Conservation (phyloP, 2,888 invertebrate genomes). For the Steinernema hermaphroditum region DNA sequence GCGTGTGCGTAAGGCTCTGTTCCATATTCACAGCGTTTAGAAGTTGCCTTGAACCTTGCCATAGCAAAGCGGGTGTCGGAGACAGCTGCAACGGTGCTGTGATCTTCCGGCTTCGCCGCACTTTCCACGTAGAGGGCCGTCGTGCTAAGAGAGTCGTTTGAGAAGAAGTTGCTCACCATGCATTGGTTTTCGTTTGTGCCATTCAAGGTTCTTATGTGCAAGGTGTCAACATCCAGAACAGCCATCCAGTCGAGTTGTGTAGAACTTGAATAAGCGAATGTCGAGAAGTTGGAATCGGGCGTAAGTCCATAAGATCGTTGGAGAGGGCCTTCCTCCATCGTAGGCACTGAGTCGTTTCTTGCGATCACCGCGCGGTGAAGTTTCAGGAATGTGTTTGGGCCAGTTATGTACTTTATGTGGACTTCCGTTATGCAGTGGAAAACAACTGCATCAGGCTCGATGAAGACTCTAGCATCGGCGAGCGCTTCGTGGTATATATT, state of each 20-base stretch:
- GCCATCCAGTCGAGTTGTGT: neutral
- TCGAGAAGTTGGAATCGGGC: neutral
- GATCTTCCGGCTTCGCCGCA: neutral
- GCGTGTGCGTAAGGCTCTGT: neutral
- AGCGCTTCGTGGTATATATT: neutral
- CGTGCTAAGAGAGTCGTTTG: neutral
- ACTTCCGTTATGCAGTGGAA: slow-evolving; percentile 3
- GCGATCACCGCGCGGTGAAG: neutral
- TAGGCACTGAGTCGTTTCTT: neutral
- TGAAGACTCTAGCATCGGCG: neutral
- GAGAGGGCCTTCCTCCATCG: neutral
- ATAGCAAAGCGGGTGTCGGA: neutral
- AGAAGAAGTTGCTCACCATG: neutral
- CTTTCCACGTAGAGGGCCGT: neutral
- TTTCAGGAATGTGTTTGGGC: neutral
- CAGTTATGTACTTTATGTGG: neutral
- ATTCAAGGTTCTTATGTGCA: neutral
- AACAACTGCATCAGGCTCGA: neutral
- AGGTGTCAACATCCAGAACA: neutral
- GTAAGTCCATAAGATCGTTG: neutral
- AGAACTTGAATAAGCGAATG: neutral
- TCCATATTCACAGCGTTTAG: neutral
- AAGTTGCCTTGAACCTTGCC: neutral
- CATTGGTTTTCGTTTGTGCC: neutral
- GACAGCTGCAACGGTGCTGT: neutral